Percentiles rank a stretch among this genome's conserved stretches.
Evolutionary conservation across 2,888 invertebrate genomes (phyloP).

Genomic region (Pachycephus smyrnensis): DNA sequence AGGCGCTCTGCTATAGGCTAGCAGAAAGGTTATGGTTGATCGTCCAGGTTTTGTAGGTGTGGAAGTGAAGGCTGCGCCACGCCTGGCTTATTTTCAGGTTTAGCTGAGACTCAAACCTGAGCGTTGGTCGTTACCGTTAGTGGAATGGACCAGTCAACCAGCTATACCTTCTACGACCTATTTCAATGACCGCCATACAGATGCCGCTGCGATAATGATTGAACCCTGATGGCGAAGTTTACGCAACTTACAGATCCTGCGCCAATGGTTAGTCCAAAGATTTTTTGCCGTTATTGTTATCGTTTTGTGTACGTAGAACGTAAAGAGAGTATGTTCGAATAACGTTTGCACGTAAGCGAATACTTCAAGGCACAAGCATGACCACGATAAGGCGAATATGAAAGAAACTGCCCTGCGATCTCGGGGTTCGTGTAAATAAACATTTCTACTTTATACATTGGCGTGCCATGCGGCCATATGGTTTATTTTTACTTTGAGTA

Average conservation of each 20-base stretch:
- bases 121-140: conserved; percentile 66
- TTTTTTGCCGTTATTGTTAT: background rate
- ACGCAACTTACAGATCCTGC: background rate
- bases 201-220: conserved; percentile 66
- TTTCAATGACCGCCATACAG: conserved; percentile 66
- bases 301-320: background rate
- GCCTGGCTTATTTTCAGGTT: conserved; percentile 52
- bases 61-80: conserved; percentile 38
- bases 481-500: background rate
- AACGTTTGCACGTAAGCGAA: background rate
- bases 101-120: conserved; percentile 65
- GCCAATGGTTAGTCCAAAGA: background rate
- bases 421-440: background rate
- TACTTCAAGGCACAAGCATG: conserved; percentile 1
- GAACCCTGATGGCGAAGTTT: conserved; percentile 33
- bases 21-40: background rate
- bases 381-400: conserved; percentile 4
- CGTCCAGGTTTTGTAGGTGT: background rate
- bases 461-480: background rate
- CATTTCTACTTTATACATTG: background rate
- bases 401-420: background rate
- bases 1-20: conserved; percentile 1
- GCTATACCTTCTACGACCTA: conserved; percentile 59
- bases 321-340: background rate
- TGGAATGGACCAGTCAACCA: conserved; percentile 58